phyloP scores from a whole-genome alignment of 2,113 vertebrate genomes.

The Salminus brasiliensis region DNA sequence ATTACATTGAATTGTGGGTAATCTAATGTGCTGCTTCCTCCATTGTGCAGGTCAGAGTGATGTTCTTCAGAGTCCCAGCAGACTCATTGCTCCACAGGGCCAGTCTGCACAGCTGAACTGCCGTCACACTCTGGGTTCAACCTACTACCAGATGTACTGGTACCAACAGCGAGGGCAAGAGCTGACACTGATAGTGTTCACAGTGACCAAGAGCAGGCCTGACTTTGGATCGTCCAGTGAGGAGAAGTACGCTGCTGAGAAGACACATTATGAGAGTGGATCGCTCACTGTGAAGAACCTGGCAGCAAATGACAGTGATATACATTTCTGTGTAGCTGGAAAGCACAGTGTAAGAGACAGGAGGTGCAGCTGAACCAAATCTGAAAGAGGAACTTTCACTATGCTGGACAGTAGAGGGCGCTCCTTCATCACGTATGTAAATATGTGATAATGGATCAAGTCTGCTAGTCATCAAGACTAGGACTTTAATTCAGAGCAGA shows the following conservation, averaged over 20 bases:
- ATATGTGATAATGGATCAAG: background rate
- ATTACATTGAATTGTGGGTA: background rate
- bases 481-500: background rate
- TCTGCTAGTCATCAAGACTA: background rate
- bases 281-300: slow-evolving; percentile 48
- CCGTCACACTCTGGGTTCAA: background rate
- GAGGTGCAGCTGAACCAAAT: slow-evolving; percentile 42
- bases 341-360: slow-evolving; percentile 49
- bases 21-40: background rate
- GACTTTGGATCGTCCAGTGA: slow-evolving; percentile 35
- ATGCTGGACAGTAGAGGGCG: slow-evolving; percentile 1
- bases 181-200: slow-evolving; percentile 59
- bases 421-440: background rate
- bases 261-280: slow-evolving; percentile 19
- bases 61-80: slow-evolving; percentile 43
- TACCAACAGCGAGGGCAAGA: slow-evolving; percentile 63
- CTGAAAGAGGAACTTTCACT: background rate
- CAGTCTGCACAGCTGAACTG: slow-evolving; percentile 37
- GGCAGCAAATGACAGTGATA: slow-evolving; percentile 34
- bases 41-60: background rate
- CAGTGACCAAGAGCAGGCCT: accelerated
- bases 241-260: slow-evolving; percentile 31
- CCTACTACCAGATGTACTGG: slow-evolving; percentile 64
- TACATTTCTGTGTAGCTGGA: slow-evolving; percentile 53
- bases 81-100: background rate